Base-by-base conservation (phyloP, 2,797 vertebrate species). In the Galago senegalensis region DNA sequence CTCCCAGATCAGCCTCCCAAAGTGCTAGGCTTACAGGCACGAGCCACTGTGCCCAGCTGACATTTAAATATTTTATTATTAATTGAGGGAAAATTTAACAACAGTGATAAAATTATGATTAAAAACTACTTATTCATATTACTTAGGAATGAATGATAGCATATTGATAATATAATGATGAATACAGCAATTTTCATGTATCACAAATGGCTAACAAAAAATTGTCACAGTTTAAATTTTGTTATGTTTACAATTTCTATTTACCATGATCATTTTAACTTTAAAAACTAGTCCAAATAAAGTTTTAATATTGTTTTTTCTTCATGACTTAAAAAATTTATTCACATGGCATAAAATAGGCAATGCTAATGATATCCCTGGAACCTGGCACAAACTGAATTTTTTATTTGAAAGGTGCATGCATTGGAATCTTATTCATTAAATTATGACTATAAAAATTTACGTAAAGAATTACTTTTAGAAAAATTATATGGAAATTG, bases 311-410 rank as follows among this genome's bases (percentile, higher is more conserved):
- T 3, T 95, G 3, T 73, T 83, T 65, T 92, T 79, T 75, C 75
- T 34, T 23, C 46, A 81, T 96, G 73, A 85, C 94, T 94, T 94
- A 97, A 98, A 95, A 97, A 56, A 89, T 73, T 76, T 76, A 97
- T 98, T 96, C 92, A 96, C 23, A 94, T 27, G 37, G 49, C 88
- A 98, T 97, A 90, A 96, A 98, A 95, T 97, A 96, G 67, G 87
- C 31, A 92, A 97, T 80, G 72, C 89, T 95, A 93, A 93, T 75
- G 97, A 97, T 97, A 97, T 90, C 17, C 92, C 89, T 72, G 93
- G 81, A 97, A 96, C 77, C 46, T 97, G 97, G 56, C 69, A 97
- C 94, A 76, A 83, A 77, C 97, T 97, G 81, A 83, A 92, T 9
- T 92, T 92, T 88, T 96, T 61, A 97, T 97, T 89, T 98, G 85